phyloP scores from a whole-genome alignment of 2,797 vertebrate species.

The Acropternis orthonyx region DNA sequence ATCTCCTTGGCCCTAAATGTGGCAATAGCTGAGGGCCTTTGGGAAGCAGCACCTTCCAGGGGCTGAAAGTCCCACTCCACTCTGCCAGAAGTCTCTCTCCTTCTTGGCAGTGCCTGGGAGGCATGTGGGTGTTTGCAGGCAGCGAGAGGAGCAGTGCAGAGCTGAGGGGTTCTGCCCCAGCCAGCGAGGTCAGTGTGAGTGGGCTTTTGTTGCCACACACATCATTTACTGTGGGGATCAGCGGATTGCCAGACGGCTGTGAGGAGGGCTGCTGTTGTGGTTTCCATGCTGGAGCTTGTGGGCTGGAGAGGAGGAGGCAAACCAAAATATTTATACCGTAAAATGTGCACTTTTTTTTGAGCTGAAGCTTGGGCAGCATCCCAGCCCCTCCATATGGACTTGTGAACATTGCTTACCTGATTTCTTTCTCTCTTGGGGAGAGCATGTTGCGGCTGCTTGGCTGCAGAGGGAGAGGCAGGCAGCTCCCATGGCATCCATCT shows the following conservation, averaged over 20 bases:
- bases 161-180: neutral
- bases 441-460: neutral
- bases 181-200: neutral
- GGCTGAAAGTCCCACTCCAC: neutral
- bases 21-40: neutral
- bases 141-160: neutral
- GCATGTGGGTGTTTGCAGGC: accelerated
- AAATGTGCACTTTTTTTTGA: conserved; percentile 24
- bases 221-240: neutral
- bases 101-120: neutral
- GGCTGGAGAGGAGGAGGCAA: conserved; percentile 41
- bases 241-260: neutral
- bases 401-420: conserved; percentile 16
- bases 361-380: conserved; percentile 51
- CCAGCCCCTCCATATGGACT: conserved; percentile 42
- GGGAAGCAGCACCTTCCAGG: neutral
- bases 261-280: conserved; percentile 28
- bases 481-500: neutral
- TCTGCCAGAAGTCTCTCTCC: neutral
- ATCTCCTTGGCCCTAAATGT: neutral
- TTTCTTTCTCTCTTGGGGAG: neutral
- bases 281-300: conserved; percentile 5
- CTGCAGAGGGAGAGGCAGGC: neutral
- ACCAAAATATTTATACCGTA: conserved; percentile 53
- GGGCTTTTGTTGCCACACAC: neutral